Percentiles rank a stretch among this genome's conserved stretches.
Conservation (phyloP, 2,113 vertebrate genomes). For the Scomber colias region DNA sequence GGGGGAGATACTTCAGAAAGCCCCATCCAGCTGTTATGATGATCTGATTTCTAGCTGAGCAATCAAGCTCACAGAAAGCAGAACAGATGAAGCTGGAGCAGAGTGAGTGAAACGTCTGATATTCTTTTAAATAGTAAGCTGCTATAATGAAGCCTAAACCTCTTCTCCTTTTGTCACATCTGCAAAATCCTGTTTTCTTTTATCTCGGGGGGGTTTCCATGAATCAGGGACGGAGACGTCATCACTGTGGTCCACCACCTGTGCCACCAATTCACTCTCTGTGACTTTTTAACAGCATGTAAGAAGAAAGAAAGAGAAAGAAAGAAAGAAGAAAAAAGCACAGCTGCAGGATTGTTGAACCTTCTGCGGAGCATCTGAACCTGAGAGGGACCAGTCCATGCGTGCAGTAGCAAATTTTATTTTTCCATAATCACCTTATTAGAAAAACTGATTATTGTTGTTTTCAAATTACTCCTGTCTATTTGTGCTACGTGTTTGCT, state of each 20-base stretch:
- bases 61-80: conserved; percentile 1
- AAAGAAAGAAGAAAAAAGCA: not conserved
- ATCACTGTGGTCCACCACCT: conserved; percentile 52
- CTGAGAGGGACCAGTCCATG: conserved; percentile 76
- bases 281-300: conserved; percentile 10
- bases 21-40: conserved; percentile 23
- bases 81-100: conserved; percentile 6
- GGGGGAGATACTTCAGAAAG: conserved; percentile 8
- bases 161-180: conserved; percentile 6
- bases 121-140: conserved; percentile 32
- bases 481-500: conserved; percentile 36
- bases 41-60: conserved; percentile 17
- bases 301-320: conserved; percentile 2
- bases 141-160: conserved; percentile 46
- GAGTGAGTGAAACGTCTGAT: not conserved
- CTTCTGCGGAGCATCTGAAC: not conserved
- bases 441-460: conserved; percentile 45
- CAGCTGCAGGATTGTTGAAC: conserved; percentile 21
- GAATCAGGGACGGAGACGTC: conserved; percentile 41
- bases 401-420: conserved; percentile 47
- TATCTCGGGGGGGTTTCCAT: not conserved
- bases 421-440: conserved; percentile 56
- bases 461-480: conserved; percentile 47
- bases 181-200: conserved; percentile 15
- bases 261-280: conserved; percentile 35